Evolutionary conservation across 2,888 invertebrate species (phyloP), one percentile per base, ranked within the genome.

Genomic region (Coelinius sp.): DNA sequence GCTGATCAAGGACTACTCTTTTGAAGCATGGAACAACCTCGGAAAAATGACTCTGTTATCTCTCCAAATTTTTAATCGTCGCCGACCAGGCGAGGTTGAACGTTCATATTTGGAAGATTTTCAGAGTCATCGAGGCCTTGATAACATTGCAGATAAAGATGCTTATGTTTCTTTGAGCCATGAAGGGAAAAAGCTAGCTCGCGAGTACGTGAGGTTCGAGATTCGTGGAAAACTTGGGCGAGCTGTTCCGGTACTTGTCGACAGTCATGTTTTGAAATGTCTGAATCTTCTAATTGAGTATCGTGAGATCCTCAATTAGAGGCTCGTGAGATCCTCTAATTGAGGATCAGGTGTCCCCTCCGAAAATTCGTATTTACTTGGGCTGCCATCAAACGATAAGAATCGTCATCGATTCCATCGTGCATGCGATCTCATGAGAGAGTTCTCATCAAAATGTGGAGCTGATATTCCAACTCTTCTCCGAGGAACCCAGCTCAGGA

Each of bases 401-500:
- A 70, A 73, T 31, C 22, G 67, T 25, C 59, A 41, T 20, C 65
- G 73, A 68, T 75, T 80, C 59, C 63, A 80, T 10, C 44, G 74
- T 14, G 80, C 83, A 14, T 81, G 78, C 63, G 64, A 65, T 31
- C 53, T 81, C 49, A 63, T 81, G 44, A 49, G 79, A 27, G 66
- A 76, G 41, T 79, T 70, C 69, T 73, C 82, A 1, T 4, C 38
- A 20, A 31, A 65, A n/a, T 83, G 81, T 75, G 79, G 78, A 2
- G 81, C 81, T 10, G 35, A 65, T 46, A 52, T 71, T 22, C 79
- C 79, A 1, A 31, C 70, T 25, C 63, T 76, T 17, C 73, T 82
- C 24, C 62, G 75, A 12, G 77, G 77, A n/a, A 78, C 78, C 1
- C 25, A 74, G 10, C 17, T 77, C 3, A 27, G 77, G 8, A 77